Percentiles rank a stretch among this genome's conserved stretches.
These are phyloP conservation scores for Eumerus sabulonum DNA, from an alignment of 2,888 invertebrate species.

Conservation along the genomic window DNA sequence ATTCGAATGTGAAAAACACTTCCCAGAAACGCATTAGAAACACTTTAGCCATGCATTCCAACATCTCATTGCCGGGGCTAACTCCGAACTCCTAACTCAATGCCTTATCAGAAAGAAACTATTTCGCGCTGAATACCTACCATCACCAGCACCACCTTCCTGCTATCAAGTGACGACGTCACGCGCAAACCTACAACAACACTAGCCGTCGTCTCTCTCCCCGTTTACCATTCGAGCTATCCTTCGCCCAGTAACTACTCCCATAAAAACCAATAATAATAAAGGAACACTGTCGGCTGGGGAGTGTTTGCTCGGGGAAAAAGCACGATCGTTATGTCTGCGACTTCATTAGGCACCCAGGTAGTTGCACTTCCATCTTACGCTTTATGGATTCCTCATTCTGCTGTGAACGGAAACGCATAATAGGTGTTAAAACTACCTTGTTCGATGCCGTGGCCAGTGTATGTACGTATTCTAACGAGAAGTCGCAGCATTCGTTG, in stretches of 20 bases:
- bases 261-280: conserved; percentile 30
- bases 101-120: conserved; percentile 48
- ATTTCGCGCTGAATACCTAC: conserved; percentile 8
- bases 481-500: conserved; percentile 47
- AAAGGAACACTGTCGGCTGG: conserved; percentile 28
- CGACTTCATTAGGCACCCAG: conserved; percentile 64
- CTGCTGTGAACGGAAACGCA: conserved; percentile 53
- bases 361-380: conserved; percentile 65
- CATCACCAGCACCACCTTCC: no score
- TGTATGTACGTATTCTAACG: conserved; percentile 25
- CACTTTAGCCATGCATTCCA: conserved; percentile 22
- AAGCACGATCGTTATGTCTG: conserved; percentile 55
- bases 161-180: conserved; percentile 11
- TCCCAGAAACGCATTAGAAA: conserved; percentile 53
- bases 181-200: conserved; percentile 3
- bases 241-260: not conserved
- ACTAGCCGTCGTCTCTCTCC: no score
- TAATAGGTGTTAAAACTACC: conserved; percentile 61
- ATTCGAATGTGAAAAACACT: conserved; percentile 26
- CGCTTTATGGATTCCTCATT: conserved; percentile 59
- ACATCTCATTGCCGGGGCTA: no score
- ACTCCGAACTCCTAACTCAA: conserved; percentile 29
- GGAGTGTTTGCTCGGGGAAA: conserved; percentile 30
- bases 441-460: conserved; percentile 13
- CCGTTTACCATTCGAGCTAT: no score